A percentile compares a stretch with the other conserved stretches of the same genome.
Conservation (phyloP, 2,888 invertebrate genomes). For the Scaptomyza reducta region DNA sequence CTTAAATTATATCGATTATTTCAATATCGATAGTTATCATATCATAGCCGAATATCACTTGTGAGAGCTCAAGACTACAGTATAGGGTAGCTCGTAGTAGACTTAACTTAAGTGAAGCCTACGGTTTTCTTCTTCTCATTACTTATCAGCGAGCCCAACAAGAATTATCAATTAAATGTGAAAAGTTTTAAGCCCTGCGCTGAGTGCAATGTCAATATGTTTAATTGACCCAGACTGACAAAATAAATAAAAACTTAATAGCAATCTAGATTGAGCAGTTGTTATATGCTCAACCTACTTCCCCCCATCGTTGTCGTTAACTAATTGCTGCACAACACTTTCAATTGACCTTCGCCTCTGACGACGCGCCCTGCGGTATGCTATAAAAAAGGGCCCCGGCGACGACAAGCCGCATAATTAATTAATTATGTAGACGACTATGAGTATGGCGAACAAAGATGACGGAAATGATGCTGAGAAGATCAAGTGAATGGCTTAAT, state of each 20-base stretch:
- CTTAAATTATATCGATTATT: no score
- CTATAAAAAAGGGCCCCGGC: slow-evolving; percentile 22
- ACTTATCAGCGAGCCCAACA: slow-evolving; percentile 58
- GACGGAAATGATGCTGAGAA: slow-evolving; percentile 5
- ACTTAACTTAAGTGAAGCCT: neutral
- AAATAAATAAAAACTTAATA: slow-evolving; percentile 45
- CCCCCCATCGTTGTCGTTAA: neutral
- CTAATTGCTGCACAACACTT: slow-evolving; percentile 67
- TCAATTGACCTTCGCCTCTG: slow-evolving; percentile 72
- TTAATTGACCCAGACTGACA: slow-evolving; percentile 62
- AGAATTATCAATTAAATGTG: slow-evolving; percentile 74
- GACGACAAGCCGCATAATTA: slow-evolving; percentile 44
- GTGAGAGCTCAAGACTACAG: no score
- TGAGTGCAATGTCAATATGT: slow-evolving; percentile 70
- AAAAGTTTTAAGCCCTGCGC: slow-evolving; percentile 35
- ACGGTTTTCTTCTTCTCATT: slow-evolving; percentile 10
- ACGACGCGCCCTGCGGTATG: slow-evolving; percentile 41
- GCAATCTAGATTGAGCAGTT: slow-evolving; percentile 14
- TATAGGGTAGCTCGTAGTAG: neutral
- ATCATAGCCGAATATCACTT: no score
- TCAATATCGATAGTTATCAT: no score
- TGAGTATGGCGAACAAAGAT: slow-evolving; percentile 10
- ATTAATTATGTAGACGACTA: slow-evolving; percentile 50
- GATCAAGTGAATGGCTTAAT: slow-evolving; percentile 53
- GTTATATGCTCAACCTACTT: neutral